phyloP scores from a whole-genome alignment of 2,113 vertebrate species.

The Corythaixoides concolor region DNA sequence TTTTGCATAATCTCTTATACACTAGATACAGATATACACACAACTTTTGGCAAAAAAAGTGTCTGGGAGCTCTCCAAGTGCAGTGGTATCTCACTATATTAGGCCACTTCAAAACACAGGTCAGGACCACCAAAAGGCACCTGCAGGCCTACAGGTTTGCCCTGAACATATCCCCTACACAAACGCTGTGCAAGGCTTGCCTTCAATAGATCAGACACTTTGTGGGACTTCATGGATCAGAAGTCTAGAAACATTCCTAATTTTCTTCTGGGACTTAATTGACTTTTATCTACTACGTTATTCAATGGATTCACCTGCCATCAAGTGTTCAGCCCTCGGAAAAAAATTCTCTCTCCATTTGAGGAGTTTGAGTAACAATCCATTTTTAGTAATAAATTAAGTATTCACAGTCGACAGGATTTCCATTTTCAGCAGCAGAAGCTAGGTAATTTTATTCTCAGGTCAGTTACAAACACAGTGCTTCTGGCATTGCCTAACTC shows the following conservation, averaged over 20 bases:
- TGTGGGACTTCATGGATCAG: not conserved
- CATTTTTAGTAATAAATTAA: not conserved
- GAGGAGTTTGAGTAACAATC: not conserved
- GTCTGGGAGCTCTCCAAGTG: not conserved
- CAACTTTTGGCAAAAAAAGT: not conserved
- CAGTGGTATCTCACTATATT: not conserved
- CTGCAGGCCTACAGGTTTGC: not conserved
- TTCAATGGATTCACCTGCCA: not conserved
- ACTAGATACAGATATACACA: not conserved
- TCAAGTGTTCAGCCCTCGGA: not conserved
- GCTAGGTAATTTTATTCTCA: not conserved
- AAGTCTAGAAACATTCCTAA: not conserved
- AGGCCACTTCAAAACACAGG: not conserved
- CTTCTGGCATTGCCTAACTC: not conserved
- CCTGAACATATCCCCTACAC: not conserved
- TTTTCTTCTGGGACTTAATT: not conserved
- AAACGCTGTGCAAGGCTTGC: not conserved
- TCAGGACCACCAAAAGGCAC: not conserved
- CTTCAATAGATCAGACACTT: not conserved
- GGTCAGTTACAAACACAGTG: not conserved
- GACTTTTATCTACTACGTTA: not conserved
- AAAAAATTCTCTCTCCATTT: not conserved
- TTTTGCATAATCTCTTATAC: not conserved
- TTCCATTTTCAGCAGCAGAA: not conserved
- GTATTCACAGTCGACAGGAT: not conserved